Percentiles rank a stretch among this genome's conserved stretches.
Evolutionary conservation across 2,888 invertebrate genomes (phyloP).

Genomic region (Leptinotarsa haldemani): DNA sequence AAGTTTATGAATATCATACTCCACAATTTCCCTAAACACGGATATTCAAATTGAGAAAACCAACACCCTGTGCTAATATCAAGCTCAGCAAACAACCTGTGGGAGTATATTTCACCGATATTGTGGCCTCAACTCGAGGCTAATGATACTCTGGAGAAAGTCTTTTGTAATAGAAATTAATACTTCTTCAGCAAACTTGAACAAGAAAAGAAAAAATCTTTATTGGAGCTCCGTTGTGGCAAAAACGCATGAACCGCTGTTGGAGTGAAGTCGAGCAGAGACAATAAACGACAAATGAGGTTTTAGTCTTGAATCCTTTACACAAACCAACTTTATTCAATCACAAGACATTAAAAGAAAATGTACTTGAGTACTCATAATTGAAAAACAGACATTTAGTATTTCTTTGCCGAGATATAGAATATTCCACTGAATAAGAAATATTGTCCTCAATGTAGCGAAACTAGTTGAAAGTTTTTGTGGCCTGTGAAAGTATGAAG

Average conservation of each 20-base stretch:
- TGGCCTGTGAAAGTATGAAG: no score
- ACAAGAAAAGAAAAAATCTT: slow-evolving; percentile 14
- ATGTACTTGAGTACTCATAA: no score
- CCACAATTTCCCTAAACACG: neutral
- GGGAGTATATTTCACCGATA: slow-evolving; percentile 16
- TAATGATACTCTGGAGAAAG: slow-evolving; percentile 15
- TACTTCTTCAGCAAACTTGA: slow-evolving; percentile 2
- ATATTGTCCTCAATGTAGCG: no score
- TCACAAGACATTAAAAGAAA: no score
- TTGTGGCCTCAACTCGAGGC: slow-evolving; percentile 10
- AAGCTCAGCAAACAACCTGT: slow-evolving; percentile 4
- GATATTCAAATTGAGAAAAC: slow-evolving; percentile 3
- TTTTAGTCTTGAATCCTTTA: no score
- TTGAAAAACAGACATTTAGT: no score
- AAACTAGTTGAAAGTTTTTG: no score
- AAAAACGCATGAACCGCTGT: slow-evolving; percentile 1
- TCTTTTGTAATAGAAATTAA: slow-evolving; percentile 20
- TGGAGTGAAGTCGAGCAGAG: slow-evolving; percentile 12
- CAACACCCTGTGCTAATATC: slow-evolving; percentile 8
- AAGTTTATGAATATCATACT: neutral
- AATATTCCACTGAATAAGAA: no score
- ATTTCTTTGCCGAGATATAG: no score
- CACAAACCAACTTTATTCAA: no score
- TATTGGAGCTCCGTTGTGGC: slow-evolving; percentile 9
- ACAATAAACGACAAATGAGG: neutral